Evolutionary conservation across 2,888 invertebrate genomes (phyloP).

Genomic region (Rhodophaea formosa): DNA sequence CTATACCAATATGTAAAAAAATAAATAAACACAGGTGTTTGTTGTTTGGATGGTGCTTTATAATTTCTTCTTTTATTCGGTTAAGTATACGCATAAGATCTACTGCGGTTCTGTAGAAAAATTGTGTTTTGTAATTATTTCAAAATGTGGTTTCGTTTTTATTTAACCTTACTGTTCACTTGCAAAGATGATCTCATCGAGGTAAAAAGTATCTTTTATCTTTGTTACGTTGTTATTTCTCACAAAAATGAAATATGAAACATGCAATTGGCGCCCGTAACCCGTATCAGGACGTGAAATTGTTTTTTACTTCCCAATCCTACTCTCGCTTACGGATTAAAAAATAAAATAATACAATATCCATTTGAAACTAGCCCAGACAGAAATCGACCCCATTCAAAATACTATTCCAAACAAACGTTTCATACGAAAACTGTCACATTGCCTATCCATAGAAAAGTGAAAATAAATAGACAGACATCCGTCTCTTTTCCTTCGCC

Average conservation of each 20-base stretch:
- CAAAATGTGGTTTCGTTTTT: too few relatives aligned
- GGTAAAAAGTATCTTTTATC: background rate
- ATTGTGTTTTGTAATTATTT: too few relatives aligned
- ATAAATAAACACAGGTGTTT: too few relatives aligned
- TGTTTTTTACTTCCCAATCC: conserved; percentile 12
- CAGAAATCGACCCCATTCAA: conserved; percentile 56
- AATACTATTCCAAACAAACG: conserved; percentile 69
- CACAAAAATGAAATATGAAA: conserved; percentile 5
- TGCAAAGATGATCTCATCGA: background rate
- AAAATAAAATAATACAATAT: conserved; percentile 69
- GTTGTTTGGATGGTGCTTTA: too few relatives aligned
- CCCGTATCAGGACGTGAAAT: conserved; percentile 4
- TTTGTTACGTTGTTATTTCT: background rate
- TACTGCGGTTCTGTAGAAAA: too few relatives aligned
- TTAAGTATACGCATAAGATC: too few relatives aligned
- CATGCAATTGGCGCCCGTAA: background rate
- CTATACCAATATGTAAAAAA: too few relatives aligned
- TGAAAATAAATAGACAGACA: conserved; percentile 68
- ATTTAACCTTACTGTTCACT: too few relatives aligned
- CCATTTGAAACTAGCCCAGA: conserved; percentile 50
- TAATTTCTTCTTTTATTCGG: too few relatives aligned
- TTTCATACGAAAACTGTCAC: conserved; percentile 77
- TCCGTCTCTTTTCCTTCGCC: conserved; percentile 50
- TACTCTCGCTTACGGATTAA: conserved; percentile 62
- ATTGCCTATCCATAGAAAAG: conserved; percentile 70